Evolutionary conservation across 1,140 invertebrate genomes (phyloP), one percentile per base, ranked within the genome.

Genomic region (Drosophila yakuba): DNA sequence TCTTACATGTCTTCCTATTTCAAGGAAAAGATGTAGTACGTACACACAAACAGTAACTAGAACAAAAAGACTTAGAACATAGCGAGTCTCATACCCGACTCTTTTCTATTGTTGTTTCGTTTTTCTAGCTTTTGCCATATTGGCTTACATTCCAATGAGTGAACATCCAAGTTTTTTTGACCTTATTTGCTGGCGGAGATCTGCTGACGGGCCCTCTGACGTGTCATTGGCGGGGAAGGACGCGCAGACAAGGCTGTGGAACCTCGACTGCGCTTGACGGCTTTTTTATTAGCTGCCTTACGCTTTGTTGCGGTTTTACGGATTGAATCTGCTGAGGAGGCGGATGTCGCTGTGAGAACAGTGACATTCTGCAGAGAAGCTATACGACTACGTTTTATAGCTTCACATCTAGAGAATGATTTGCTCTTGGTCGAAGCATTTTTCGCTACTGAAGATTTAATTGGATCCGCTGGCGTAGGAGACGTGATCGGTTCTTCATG

Each of bases 151-250:
- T 59, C 51, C 56, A 76, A 39, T 32, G 44, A 48, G 50, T 39
- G 60, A 63, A 28, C 28, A 43, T 62, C 50, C 15, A 52, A 61
- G 48, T 17, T 54, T 25, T 25, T n/a, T 59, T 36, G 44, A 35
- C 12, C 43, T 54, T 44, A 58, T 35, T 64, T 84, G 68, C 75
- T 89, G 60, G 71, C 47, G 69, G 84, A 89, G 84, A 89, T 89
- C 84, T 89, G 80, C 69, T 74, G 68, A 78, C 84, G 84, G 38
- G 80, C 80, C 12, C 84, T 77, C 25, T 84, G 84, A 15, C 84
- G 84, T 25, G 84, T 89, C 84, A 89, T 89, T 36, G 84, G 84
- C 48, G 84, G 84, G 39, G 84, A 88, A 17, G 54, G 57, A 43
- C 63, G 84, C 39, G 62, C 56, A 36, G 79, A 41, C 39, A 80